Conservation (phyloP, 2,888 invertebrate genomes). For the Formica aserva region DNA sequence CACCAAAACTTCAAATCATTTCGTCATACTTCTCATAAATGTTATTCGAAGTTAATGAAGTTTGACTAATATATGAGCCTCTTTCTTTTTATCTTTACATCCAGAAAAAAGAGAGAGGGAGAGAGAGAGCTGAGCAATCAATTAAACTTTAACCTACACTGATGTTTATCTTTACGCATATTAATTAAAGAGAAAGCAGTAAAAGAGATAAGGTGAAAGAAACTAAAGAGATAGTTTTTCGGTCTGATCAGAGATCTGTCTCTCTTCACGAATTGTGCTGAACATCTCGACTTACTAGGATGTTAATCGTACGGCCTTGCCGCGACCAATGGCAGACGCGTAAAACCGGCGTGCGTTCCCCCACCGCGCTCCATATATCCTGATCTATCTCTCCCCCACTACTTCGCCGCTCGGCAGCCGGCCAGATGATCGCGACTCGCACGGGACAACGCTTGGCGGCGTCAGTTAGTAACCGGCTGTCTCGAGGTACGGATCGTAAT, state of each 20-base stretch:
- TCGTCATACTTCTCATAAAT: not conserved
- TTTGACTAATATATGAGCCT: not conserved
- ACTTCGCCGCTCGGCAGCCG: constrained; percentile 50
- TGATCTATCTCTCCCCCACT: constrained; percentile 52
- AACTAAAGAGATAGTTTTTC: not conserved
- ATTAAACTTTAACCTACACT: not conserved
- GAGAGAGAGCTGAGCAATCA: not conserved
- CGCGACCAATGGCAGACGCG: constrained; percentile 71
- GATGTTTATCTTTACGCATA: not conserved
- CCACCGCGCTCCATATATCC: constrained; percentile 38
- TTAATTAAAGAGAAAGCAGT: constrained; percentile 21
- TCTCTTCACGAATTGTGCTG: not conserved
- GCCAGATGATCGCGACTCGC: constrained; percentile 82
- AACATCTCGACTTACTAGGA: not conserved
- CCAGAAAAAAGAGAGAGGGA: not conserved
- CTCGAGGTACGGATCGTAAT: constrained; percentile 70
- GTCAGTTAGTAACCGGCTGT: constrained; percentile 86
- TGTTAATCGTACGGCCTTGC: constrained; percentile 60
- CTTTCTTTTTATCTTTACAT: not conserved
- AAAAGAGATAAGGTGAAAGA: not conserved
- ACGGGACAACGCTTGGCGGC: constrained; percentile 61
- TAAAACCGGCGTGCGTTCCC: constrained; percentile 68
- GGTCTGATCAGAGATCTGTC: not conserved
- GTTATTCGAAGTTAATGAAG: not conserved
- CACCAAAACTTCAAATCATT: not conserved